These are phyloP conservation scores for Acleris emargana DNA, from an alignment of 2,888 invertebrate genomes.

Conservation along the genomic window DNA sequence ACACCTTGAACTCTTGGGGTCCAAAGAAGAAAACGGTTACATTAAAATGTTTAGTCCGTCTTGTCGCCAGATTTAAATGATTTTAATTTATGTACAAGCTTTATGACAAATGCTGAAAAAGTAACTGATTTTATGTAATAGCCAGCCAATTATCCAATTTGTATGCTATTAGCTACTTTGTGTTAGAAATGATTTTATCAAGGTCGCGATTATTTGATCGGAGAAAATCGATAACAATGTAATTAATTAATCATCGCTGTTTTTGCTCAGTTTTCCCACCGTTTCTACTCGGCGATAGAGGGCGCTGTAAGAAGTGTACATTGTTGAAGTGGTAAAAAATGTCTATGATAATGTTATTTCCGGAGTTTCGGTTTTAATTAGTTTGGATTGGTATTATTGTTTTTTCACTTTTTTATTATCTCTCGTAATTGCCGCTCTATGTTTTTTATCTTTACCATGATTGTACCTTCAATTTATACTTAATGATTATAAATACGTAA, in stretches of 20 bases:
- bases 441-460: too few species aligned
- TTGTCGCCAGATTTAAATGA: too few species aligned
- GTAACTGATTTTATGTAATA: not conserved
- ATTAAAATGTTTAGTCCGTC: too few species aligned
- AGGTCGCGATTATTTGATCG: conserved; percentile 39
- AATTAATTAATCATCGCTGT: conserved; percentile 40
- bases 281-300: conserved; percentile 69
- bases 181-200: conserved; percentile 32
- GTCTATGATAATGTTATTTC: conserved; percentile 4
- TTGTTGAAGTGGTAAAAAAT: conserved; percentile 19
- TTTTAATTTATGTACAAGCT: too few species aligned
- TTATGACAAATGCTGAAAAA: too few species aligned
- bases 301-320: conserved; percentile 55
- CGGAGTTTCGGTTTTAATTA: conserved; percentile 8
- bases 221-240: conserved; percentile 46
- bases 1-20: too few species aligned
- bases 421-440: too few species aligned
- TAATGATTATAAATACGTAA: too few species aligned
- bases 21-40: too few species aligned
- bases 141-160: not conserved
- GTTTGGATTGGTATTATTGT: not conserved
- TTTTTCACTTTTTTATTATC: too few species aligned
- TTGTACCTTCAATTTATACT: too few species aligned
- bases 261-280: conserved; percentile 58
- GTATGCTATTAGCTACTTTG: conserved; percentile 4